phyloP scores from a whole-genome alignment of 2,888 invertebrate genomes.

The Thereva unica region DNA sequence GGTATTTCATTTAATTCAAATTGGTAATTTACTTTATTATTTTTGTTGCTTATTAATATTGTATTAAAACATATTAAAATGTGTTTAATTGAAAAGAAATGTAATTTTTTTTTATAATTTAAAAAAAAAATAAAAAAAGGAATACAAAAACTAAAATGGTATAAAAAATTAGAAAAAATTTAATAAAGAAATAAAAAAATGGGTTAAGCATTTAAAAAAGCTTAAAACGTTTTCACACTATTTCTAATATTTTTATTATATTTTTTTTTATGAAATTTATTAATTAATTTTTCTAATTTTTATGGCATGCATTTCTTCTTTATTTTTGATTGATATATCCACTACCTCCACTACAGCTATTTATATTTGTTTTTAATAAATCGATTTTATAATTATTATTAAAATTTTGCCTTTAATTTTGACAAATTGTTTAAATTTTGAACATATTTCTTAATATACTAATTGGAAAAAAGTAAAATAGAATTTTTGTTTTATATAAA shows the following conservation, averaged over 20 bases:
- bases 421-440: no score
- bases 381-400: no score
- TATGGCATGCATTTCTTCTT: constrained; percentile 12
- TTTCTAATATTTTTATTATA: neutral
- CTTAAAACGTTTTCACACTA: constrained; percentile 11
- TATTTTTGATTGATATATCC: constrained; percentile 20
- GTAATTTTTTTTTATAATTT: neutral
- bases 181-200: constrained; percentile 10
- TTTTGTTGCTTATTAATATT: no score
- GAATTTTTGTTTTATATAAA: no score
- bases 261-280: no score
- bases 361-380: no score
- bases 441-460: no score
- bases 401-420: no score
- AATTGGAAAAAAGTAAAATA: no score
- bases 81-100: neutral
- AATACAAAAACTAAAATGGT: neutral
- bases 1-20: no score
- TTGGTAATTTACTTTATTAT: no score
- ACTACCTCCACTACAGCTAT: neutral
- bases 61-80: no score
- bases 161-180: neutral
- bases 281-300: neutral
- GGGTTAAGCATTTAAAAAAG: constrained; percentile 27
- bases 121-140: neutral